These are phyloP conservation scores for Aphidoletes aphidimyza DNA, from an alignment of 2,888 invertebrate genomes.

Conservation along the genomic window DNA sequence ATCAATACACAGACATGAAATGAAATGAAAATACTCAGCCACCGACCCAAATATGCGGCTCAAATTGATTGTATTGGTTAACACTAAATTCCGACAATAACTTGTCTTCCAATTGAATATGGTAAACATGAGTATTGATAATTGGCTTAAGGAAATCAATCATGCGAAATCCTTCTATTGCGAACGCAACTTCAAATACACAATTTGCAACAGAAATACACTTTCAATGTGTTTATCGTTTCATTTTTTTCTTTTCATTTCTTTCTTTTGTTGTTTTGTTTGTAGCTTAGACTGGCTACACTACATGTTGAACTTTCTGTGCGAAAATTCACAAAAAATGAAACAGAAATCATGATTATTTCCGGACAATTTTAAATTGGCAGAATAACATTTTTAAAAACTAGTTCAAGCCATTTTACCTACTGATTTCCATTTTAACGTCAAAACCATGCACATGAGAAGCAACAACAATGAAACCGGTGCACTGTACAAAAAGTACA, in stretches of 20 bases:
- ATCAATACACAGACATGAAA: not conserved
- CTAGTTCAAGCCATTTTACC: conserved; percentile 44
- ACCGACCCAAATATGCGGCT: conserved; percentile 48
- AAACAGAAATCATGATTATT: not conserved
- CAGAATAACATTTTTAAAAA: conserved; percentile 3
- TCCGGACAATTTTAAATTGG: conserved; percentile 40
- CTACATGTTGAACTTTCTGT: too few relatives aligned
- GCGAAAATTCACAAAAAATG: too few relatives aligned
- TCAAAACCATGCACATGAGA: not conserved
- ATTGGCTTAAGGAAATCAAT: conserved; percentile 3
- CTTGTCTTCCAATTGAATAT: not conserved
- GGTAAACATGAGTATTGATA: not conserved
- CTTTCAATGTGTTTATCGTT: not conserved
- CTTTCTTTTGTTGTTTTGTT: too few relatives aligned
- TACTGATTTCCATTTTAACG: conserved; percentile 41
- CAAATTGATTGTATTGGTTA: conserved; percentile 39
- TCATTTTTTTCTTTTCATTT: not conserved
- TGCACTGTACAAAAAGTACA: not conserved
- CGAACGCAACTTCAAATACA: too few relatives aligned
- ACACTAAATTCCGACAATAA: not conserved
- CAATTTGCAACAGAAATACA: not conserved
- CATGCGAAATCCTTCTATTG: not conserved
- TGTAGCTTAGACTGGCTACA: too few relatives aligned
- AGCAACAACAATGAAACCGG: not conserved
- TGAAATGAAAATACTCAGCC: too few relatives aligned